These are phyloP conservation scores for Noctilio leporinus DNA, from an alignment of 2,113 vertebrate genomes.

Conservation along the genomic window DNA sequence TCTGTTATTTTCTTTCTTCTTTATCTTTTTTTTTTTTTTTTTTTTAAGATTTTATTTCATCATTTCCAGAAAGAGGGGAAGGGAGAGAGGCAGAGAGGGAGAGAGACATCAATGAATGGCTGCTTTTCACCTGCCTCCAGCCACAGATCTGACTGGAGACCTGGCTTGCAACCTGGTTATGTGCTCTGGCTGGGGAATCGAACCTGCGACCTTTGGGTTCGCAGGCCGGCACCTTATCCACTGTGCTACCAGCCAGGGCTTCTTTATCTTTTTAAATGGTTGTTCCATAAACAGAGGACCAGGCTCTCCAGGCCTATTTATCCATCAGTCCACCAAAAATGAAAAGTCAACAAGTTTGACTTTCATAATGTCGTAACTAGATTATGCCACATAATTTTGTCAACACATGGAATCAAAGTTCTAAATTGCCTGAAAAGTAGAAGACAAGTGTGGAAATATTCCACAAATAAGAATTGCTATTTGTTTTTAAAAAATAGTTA, in stretches of 20 bases:
- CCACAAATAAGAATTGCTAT: neutral
- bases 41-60: too few species aligned
- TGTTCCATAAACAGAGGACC: neutral
- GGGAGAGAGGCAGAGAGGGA: too few species aligned
- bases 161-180: too few species aligned
- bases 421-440: neutral
- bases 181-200: too few species aligned
- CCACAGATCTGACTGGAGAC: too few species aligned
- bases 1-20: neutral
- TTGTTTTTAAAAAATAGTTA: neutral
- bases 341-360: neutral
- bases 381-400: constrained; percentile 4
- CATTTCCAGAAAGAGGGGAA: too few species aligned
- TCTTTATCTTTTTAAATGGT: neutral
- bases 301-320: neutral
- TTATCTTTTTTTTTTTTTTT: neutral
- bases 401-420: neutral
- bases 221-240: too few species aligned
- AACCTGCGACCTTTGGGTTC: too few species aligned
- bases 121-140: too few species aligned
- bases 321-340: neutral
- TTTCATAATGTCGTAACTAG: constrained; percentile 27
- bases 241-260: too few species aligned
- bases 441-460: neutral
- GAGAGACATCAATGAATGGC: too few species aligned